Evolutionary conservation across 1,140 invertebrate species (phyloP), one percentile per base, ranked within the genome.

Genomic region (Lucilia cuprina): DNA sequence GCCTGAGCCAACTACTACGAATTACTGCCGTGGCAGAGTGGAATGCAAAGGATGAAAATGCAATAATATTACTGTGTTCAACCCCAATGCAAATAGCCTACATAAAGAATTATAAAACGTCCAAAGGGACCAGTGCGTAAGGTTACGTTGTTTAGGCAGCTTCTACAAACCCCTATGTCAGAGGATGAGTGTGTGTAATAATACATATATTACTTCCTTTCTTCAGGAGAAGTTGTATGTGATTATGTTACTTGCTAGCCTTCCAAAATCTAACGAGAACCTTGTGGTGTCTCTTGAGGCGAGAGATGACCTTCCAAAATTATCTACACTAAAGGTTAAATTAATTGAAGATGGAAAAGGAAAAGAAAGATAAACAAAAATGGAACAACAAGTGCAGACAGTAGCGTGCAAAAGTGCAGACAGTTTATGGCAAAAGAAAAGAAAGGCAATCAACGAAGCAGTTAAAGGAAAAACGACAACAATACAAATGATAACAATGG

Each of bases 231-330:
- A 85, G 25, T 30, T 83, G 35, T 83, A 83, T 21, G 55, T 80
- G 4, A 65, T 80, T 70, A 83, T 74, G 34, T 7, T 83, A 49
- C 21, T 85, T 10, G 49, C 74, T 17, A 70, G 70, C n/a, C 25
- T 85, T 17, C 74, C 74, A 14, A 65, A 47, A 47, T 5, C n/a
- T 5, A 83, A 55, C 13, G 84, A 83, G n/a, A 85, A 83, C 49
- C 74, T 83, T 2, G 75, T 85, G 0, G 84, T 85, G 25, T 82
- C 82, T n/a, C 17, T 85, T 13, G 84, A 85, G 49, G n/a, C 34
- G 8, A 19, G 82, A 2, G 84, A 85, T 77, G 25, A 49, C 1
- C 34, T 25, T 74, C 83, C 7, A 60, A 25, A 12, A 35, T 82
- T n/a, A 35, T 47, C 41, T 3, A 30, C 49, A n/a, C 65, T 85